phyloP scores from a whole-genome alignment of 64 coral and sea anemone species.

The Stichodactyla mertensii region DNA sequence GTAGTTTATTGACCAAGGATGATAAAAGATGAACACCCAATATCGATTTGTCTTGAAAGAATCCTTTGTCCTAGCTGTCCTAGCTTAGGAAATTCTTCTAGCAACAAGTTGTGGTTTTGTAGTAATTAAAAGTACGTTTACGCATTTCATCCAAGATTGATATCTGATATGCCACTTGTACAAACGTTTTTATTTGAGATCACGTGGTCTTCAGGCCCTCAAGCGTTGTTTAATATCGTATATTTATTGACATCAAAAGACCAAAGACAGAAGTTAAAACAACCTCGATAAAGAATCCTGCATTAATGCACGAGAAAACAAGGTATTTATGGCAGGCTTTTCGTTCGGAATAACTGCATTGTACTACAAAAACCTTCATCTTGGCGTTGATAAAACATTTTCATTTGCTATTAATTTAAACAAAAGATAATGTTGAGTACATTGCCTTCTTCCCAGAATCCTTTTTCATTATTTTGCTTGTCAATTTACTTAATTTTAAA shows the following conservation, averaged over 20 bases:
- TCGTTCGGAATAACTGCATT: not conserved
- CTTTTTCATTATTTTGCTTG: not conserved
- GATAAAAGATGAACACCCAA: too few relatives aligned
- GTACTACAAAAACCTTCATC: not conserved
- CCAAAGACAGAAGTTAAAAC: not conserved
- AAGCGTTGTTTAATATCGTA: not conserved
- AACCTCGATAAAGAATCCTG: not conserved
- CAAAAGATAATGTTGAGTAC: not conserved
- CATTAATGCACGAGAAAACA: not conserved
- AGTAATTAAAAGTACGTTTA: not conserved
- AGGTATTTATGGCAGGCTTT: not conserved
- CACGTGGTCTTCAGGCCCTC: not conserved
- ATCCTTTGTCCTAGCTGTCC: not conserved
- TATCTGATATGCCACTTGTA: not conserved
- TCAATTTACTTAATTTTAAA: not conserved
- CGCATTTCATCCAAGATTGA: not conserved
- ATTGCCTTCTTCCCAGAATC: not conserved
- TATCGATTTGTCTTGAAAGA: too few relatives aligned
- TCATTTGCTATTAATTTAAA: not conserved
- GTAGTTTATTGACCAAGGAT: too few relatives aligned
- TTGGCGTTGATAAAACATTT: not conserved
- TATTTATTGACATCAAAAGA: not conserved
- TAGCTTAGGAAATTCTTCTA: not conserved
- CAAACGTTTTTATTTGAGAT: not conserved
- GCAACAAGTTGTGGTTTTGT: constrained; percentile 5